phyloP scores from a whole-genome alignment of 2,113 vertebrate genomes.

The Apteryx owenii region DNA sequence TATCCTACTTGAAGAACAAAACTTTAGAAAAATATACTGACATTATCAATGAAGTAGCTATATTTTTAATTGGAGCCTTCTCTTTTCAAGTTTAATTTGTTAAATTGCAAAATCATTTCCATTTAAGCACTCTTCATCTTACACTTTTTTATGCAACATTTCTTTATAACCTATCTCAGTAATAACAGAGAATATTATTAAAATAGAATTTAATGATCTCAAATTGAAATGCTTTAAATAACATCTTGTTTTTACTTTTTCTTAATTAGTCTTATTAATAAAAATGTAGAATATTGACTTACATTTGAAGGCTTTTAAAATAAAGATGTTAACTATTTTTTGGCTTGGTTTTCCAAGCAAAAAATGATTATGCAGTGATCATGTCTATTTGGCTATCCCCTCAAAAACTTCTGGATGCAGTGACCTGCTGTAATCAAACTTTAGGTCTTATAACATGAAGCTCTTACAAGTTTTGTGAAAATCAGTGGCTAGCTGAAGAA shows the following conservation, averaged over 20 bases:
- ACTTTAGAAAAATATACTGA: neutral
- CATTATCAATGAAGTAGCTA: neutral
- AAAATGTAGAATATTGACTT: neutral
- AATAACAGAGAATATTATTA: conserved; percentile 40
- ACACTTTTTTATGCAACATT: neutral
- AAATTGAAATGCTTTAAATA: neutral
- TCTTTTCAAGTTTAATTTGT: conserved; percentile 20
- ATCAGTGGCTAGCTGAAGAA: neutral
- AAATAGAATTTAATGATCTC: neutral
- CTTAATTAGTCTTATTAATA: neutral
- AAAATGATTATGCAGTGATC: neutral
- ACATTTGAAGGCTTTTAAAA: conserved; percentile 1
- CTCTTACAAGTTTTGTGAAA: neutral
- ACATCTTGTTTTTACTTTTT: neutral
- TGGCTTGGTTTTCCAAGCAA: neutral
- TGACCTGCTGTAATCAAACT: neutral
- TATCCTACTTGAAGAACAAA: neutral
- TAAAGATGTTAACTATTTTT: neutral
- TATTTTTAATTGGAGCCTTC: neutral
- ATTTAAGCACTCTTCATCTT: neutral
- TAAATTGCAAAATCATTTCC: conserved; percentile 7
- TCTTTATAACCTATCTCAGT: conserved; percentile 12
- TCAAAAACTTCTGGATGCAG: neutral
- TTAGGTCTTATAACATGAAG: neutral
- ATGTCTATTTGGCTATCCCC: neutral